A percentile compares a stretch with the other conserved stretches of the same genome.
Evolutionary conservation across 1,140 invertebrate genomes (phyloP).

Genomic region (Dreissena polymorpha): DNA sequence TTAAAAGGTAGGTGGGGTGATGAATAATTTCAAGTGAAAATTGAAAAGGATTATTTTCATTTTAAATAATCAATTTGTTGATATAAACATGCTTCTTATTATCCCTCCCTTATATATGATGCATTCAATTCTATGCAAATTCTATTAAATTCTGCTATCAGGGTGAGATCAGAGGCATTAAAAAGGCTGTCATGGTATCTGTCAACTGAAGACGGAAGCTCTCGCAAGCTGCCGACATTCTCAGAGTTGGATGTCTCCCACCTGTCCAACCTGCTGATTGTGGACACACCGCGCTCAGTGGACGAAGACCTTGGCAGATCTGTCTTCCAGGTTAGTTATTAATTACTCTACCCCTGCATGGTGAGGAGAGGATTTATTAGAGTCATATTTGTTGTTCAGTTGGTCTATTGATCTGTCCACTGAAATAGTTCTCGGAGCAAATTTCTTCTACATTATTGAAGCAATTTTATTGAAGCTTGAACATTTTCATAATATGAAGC

Average conservation of each 20-base stretch:
- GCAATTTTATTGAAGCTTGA: too few species aligned
- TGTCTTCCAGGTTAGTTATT: slow-evolving; percentile 68
- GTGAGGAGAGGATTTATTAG: background rate
- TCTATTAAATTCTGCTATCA: slow-evolving; percentile 53
- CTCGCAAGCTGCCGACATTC: slow-evolving; percentile 66
- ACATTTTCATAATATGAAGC: too few species aligned
- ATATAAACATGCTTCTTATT: background rate
- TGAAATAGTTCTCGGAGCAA: too few species aligned
- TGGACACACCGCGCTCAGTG: slow-evolving; percentile 60
- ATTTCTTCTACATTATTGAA: too few species aligned
- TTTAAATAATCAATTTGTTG: too few species aligned
- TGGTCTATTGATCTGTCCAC: too few species aligned
- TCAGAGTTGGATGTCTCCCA: slow-evolving; percentile 65
- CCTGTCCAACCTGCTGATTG: slow-evolving; percentile 63
- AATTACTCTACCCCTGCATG: background rate
- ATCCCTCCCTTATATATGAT: background rate
- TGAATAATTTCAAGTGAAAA: too few species aligned
- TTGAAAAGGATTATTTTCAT: too few species aligned
- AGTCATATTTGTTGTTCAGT: too few species aligned
- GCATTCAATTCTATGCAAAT: background rate
- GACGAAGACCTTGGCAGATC: slow-evolving; percentile 68
- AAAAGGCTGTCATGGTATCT: slow-evolving; percentile 72
- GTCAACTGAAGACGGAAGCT: slow-evolving; percentile 67
- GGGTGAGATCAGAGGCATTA: slow-evolving; percentile 66
- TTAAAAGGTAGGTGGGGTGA: too few species aligned